phyloP scores from a whole-genome alignment of 2,888 invertebrate species.

The Thymelicus sylvestris region DNA sequence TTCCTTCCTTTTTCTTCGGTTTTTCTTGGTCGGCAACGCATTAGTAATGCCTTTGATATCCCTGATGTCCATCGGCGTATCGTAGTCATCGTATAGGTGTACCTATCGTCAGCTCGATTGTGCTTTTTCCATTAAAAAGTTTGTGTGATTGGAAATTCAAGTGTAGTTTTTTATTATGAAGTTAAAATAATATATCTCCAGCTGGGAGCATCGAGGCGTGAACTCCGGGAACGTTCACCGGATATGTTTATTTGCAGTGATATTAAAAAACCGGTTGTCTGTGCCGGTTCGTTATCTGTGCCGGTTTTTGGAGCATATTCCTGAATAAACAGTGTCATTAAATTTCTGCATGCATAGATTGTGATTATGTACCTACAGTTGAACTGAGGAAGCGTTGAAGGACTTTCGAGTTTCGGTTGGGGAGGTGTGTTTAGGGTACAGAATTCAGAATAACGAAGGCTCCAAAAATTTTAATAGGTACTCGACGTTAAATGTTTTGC shows the following conservation, averaged over 20 bases:
- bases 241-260: constrained; percentile 53
- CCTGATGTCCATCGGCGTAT: too few relatives aligned
- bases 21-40: too few relatives aligned
- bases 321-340: constrained; percentile 19
- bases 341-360: constrained; percentile 14
- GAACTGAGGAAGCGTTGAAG: not conserved
- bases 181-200: constrained; percentile 4
- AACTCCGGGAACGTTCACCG: constrained; percentile 48
- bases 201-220: constrained; percentile 47
- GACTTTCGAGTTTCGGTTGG: not conserved
- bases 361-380: not conserved
- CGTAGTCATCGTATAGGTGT: too few relatives aligned
- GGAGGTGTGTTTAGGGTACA: not conserved
- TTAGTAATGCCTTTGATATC: too few relatives aligned
- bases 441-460: not conserved
- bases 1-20: too few relatives aligned
- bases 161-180: not conserved
- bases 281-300: constrained; percentile 51
- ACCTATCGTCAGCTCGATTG: too few relatives aligned
- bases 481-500: too few relatives aligned
- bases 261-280: constrained; percentile 55
- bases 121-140: too few relatives aligned
- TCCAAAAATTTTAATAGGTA: not conserved
- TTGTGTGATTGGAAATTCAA: not conserved
- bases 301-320: constrained; percentile 42